A percentile compares a stretch with the other conserved stretches of the same genome.
These are phyloP conservation scores for Cerastis leucographa DNA, from an alignment of 2,888 invertebrate species.

Conservation along the genomic window DNA sequence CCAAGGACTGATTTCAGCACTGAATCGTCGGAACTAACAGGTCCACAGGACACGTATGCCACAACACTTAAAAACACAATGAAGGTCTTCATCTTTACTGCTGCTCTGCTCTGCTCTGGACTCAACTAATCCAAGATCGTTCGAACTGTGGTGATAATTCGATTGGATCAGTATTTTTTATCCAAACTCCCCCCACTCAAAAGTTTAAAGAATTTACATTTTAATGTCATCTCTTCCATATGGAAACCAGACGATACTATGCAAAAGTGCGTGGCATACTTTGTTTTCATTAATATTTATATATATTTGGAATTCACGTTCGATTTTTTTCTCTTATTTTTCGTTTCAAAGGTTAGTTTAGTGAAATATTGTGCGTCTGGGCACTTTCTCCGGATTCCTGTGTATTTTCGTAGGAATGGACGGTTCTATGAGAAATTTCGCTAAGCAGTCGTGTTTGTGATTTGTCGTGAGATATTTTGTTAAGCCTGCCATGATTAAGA, in stretches of 20 bases:
- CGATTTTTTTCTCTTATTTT: constrained; percentile 64
- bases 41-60: constrained; percentile 78
- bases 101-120: constrained; percentile 46
- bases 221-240: constrained; percentile 81
- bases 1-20: constrained; percentile 79
- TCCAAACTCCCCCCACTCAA: constrained; percentile 85
- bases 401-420: constrained; percentile 40
- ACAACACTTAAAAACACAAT: constrained; percentile 81
- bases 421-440: constrained; percentile 52
- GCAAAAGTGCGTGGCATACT: constrained; percentile 85
- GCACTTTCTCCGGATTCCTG: constrained; percentile 66
- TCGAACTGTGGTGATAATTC: constrained; percentile 84
- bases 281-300: constrained; percentile 86
- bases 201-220: constrained; percentile 83
- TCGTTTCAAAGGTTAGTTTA: constrained; percentile 73
- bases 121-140: constrained; percentile 79
- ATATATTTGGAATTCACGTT: constrained; percentile 79
- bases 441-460: constrained; percentile 39
- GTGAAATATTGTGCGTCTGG: constrained; percentile 49
- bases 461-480: constrained; percentile 39
- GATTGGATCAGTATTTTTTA: constrained; percentile 87
- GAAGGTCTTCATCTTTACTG: constrained; percentile 83
- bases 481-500: neutral
- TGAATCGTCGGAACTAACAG: constrained; percentile 81
- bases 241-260: constrained; percentile 82